A percentile compares a stretch with the other conserved stretches of the same genome.
phyloP scores from a whole-genome alignment of 2,888 invertebrate species.

The Labia minor region DNA sequence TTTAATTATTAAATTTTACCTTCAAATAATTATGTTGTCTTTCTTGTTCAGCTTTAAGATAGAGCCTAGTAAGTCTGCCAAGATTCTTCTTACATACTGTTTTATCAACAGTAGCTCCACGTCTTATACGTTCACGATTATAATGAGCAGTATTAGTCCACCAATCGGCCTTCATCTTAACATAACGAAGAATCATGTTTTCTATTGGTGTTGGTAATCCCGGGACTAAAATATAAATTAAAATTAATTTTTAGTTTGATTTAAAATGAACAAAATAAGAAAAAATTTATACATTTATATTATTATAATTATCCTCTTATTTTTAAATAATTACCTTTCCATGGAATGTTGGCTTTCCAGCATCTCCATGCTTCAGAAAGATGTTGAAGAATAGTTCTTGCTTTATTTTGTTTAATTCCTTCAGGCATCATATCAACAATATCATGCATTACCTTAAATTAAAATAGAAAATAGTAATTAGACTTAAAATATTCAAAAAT shows the following conservation, averaged over 20 bases:
- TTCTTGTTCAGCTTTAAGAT: conserved; percentile 96
- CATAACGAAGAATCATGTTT: conserved; percentile 99
- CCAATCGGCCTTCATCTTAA: conserved; percentile 99
- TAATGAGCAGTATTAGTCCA: conserved; percentile 99
- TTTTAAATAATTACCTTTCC: too few relatives aligned
- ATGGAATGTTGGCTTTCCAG: conserved; percentile 99
- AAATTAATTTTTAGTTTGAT: not conserved
- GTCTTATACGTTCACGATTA: conserved; percentile 93
- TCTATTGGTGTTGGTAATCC: conserved; percentile 98
- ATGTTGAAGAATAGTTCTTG: conserved; percentile 96
- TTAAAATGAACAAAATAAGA: not conserved
- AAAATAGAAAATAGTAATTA: not conserved
- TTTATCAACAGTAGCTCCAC: conserved; percentile 99
- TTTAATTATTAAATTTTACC: conserved; percentile 39
- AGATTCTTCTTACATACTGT: conserved; percentile 99
- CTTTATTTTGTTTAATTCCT: conserved; percentile 99
- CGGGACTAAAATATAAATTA: conserved; percentile 52
- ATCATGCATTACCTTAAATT: conserved; percentile 55
- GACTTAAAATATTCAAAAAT: not conserved
- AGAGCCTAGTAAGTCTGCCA: conserved; percentile 91
- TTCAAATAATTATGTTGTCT: conserved; percentile 98
- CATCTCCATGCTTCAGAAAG: conserved; percentile 98
- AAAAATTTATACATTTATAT: too few relatives aligned
- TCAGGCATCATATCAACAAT: conserved; percentile 99
- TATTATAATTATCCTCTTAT: too few relatives aligned